Conservation (phyloP, 2,888 invertebrate genomes). For the Stegophylla sp. region DNA sequence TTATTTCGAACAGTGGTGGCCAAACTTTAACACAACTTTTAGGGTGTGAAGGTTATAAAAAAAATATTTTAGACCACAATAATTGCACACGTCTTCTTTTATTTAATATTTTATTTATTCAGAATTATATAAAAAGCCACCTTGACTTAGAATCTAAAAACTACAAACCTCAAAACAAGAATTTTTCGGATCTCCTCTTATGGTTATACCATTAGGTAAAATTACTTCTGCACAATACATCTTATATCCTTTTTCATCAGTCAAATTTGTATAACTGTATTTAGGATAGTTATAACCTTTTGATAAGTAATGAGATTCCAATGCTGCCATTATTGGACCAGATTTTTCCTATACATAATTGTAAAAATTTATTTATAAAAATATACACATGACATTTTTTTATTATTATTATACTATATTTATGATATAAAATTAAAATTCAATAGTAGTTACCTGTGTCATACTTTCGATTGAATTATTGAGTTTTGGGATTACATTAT, state of each 20-base stretch:
- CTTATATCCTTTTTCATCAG: constrained; percentile 2
- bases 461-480: not conserved
- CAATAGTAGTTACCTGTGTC: not conserved
- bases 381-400: not conserved
- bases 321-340: not conserved
- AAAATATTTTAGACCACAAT: too few relatives aligned
- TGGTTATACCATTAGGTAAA: constrained; percentile 44
- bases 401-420: not conserved
- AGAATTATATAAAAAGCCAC: not conserved
- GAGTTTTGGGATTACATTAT: constrained; percentile 4
- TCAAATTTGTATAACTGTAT: constrained; percentile 26
- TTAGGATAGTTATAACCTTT: constrained; percentile 39
- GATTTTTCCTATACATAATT: constrained; percentile 27
- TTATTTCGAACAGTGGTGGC: too few relatives aligned
- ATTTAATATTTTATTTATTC: not conserved
- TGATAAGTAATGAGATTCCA: constrained; percentile 29
- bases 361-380: not conserved
- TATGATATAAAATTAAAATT: not conserved
- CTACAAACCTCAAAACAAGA: constrained; percentile 18
- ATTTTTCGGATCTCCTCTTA: constrained; percentile 32
- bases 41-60: too few relatives aligned
- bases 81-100: too few relatives aligned
- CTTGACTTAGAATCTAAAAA: too few relatives aligned
- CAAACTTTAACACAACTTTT: too few relatives aligned
- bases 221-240: constrained; percentile 28